These are phyloP conservation scores for Pharmacophagus antenor DNA, from an alignment of 2,888 invertebrate species.

Conservation along the genomic window DNA sequence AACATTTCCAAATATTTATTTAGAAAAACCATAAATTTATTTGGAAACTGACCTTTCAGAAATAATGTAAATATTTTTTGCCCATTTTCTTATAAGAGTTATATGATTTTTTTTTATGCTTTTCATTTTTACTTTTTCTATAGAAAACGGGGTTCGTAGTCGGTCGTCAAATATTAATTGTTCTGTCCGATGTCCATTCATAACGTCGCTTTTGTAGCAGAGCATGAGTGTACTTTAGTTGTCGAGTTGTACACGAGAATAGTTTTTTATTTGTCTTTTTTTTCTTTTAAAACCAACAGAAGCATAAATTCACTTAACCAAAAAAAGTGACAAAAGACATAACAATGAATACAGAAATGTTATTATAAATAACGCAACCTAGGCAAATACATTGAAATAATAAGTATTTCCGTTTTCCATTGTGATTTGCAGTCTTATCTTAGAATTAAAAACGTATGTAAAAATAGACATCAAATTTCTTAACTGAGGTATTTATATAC, in stretches of 20 bases:
- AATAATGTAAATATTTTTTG: neutral
- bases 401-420: too few relatives aligned
- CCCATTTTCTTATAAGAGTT: neutral
- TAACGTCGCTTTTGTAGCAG: constrained; percentile 10
- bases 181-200: constrained; percentile 29
- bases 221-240: constrained; percentile 21
- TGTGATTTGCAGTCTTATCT: too few relatives aligned
- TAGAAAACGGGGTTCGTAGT: constrained; percentile 14
- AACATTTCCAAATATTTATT: too few relatives aligned
- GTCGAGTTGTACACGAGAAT: constrained; percentile 11
- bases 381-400: too few relatives aligned
- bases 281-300: constrained; percentile 4
- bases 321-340: neutral
- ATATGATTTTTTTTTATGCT: constrained; percentile 13
- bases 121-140: constrained; percentile 19
- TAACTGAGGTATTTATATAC: neutral
- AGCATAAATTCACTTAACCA: neutral
- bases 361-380: neutral
- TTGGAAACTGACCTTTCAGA: too few relatives aligned
- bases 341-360: neutral
- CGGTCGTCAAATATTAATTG: constrained; percentile 27
- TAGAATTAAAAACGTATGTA: too few relatives aligned
- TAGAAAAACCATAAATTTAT: too few relatives aligned
- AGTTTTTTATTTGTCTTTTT: constrained; percentile 16
- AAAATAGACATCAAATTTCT: too few relatives aligned